Evolutionary conservation across 2,888 invertebrate genomes (phyloP), one percentile per base, ranked within the genome.

Genomic region (Cheilosia variabilis): DNA sequence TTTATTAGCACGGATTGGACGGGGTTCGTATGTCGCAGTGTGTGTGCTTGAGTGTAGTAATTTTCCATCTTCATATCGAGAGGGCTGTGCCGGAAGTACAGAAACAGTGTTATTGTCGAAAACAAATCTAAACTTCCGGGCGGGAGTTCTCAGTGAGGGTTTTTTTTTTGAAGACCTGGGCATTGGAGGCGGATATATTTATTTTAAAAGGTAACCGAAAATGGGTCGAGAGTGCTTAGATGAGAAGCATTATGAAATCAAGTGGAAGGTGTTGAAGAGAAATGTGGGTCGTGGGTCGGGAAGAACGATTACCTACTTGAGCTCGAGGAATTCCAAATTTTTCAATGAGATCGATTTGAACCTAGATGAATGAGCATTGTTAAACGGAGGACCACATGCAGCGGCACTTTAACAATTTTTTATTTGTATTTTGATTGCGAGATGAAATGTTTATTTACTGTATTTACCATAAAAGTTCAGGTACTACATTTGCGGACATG

Each of bases 1-100:
- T 75, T 81, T 81, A 81, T 81, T 75, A 63, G 62, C 34, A 63
- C 24, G 69, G 63, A 73, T 80, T 68, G 37, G 19, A 47, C 4
- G 6, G 17, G n/a, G 52, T 34, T 27, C 37, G 7, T 43, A 43
- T 22, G 62, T 17, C 19, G 6, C 9, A 22, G 5, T 53, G 41
- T 7, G 10, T 43, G 43, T 69, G 57, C 13, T 45, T 57, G 19
- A 5, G 45, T 68, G 31, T 58, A 58, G 41, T 58, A 58, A 58
- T 43, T n/a, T 5, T 45, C 34, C 37, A 13, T 7, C 3, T 47
- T 4, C 41, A 41, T 22, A 43, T 24, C 9, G 17, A 19, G 68
- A 31, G 31, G 4, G 27, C 45, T 45, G n/a, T 45, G 19, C 19
- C 17, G 47, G 47, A 47, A 2, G 19, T 47, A 45, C 17, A n/a